Evolutionary conservation across 2,113 vertebrate genomes (phyloP).

Genomic region (Plecotus auritus): DNA sequence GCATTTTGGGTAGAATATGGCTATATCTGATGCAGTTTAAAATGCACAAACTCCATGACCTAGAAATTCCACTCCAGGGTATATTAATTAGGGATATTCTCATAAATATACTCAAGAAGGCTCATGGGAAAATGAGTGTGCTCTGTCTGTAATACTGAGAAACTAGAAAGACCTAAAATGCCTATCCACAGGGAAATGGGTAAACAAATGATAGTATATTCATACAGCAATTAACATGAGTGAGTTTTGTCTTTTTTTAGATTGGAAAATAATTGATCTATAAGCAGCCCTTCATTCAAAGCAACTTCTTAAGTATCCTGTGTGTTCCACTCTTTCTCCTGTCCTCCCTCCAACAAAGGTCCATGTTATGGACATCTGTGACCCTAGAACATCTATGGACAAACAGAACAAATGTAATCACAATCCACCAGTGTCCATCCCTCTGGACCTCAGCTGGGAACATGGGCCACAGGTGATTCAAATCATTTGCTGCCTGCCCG

Average conservation of each 20-base stretch:
- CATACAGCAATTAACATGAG: not conserved
- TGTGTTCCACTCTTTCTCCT: not conserved
- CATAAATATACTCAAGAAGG: not conserved
- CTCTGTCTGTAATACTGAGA: not conserved
- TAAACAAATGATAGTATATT: not conserved
- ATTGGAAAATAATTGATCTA: not conserved
- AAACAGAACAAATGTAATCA: not conserved
- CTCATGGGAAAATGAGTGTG: not conserved
- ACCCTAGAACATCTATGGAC: not conserved
- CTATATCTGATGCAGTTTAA: not conserved
- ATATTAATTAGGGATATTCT: not conserved
- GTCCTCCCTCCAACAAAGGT: not conserved
- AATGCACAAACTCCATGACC: not conserved
- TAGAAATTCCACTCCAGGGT: not conserved
- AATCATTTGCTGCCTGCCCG: fast-evolving
- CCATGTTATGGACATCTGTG: too few relatives aligned
- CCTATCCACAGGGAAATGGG: not conserved
- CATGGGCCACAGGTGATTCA: fast-evolving
- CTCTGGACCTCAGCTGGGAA: not conserved
- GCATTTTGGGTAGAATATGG: not conserved
- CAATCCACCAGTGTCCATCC: not conserved
- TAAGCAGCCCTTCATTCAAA: not conserved
- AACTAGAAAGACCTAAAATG: not conserved
- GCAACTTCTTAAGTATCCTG: not conserved
- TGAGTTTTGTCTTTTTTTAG: not conserved